phyloP scores from a whole-genome alignment of 2,113 vertebrate genomes.

The Dipodomys stephensi region DNA sequence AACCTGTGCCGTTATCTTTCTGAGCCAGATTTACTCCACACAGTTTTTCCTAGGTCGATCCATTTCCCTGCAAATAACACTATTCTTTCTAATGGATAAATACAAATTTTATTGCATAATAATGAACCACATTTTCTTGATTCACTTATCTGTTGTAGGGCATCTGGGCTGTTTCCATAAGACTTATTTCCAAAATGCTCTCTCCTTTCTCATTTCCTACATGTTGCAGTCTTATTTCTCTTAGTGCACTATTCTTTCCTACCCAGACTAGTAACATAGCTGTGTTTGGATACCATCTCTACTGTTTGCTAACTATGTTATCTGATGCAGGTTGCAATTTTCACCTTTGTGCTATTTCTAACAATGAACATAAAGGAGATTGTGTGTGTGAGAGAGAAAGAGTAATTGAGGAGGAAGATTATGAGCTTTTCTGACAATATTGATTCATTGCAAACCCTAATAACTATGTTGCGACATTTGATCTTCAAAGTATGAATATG shows the following conservation, averaged over 20 bases:
- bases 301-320: neutral
- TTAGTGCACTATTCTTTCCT: neutral
- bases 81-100: too few species aligned
- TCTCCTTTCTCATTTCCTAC: slow-evolving; percentile 25
- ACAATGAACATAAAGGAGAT: neutral
- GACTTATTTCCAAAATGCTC: neutral
- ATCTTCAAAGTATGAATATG: neutral
- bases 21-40: too few species aligned
- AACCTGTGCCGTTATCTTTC: too few species aligned
- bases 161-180: neutral
- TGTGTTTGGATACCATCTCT: neutral
- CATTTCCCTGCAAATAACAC: too few species aligned
- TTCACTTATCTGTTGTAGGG: too few species aligned
- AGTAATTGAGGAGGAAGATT: neutral
- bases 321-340: neutral
- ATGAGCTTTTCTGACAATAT: neutral
- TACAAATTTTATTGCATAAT: too few species aligned
- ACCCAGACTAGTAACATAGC: neutral
- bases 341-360: neutral
- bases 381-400: neutral
- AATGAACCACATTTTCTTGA: too few species aligned
- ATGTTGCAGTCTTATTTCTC: neutral
- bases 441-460: neutral
- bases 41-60: too few species aligned
- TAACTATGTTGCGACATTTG: neutral